These are phyloP conservation scores for Colletes latitarsis DNA, from an alignment of 1,140 invertebrate genomes.

Conservation along the genomic window DNA sequence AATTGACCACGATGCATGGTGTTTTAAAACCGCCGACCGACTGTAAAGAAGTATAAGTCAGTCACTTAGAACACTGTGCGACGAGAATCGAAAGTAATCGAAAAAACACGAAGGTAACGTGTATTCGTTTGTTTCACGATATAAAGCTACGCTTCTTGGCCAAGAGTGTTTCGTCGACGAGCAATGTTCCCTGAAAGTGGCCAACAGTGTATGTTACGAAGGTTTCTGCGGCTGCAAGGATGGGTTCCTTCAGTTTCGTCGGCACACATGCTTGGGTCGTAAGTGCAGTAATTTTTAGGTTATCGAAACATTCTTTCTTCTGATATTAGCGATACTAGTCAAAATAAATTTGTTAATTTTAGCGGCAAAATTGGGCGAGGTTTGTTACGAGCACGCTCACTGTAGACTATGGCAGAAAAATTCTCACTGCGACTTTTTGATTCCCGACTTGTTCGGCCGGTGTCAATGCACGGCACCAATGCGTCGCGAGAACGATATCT, in stretches of 20 bases:
- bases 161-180: conserved; percentile 87
- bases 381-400: conserved; percentile 95
- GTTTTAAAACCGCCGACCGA: too few species aligned
- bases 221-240: conserved; percentile 90
- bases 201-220: conserved; percentile 88
- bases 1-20: too few species aligned
- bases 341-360: conserved; percentile 63
- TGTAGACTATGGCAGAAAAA: conserved; percentile 91
- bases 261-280: conserved; percentile 94
- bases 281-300: conserved; percentile 78
- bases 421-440: conserved; percentile 93
- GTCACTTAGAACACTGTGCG: too few species aligned
- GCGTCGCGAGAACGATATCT: conserved; percentile 85
- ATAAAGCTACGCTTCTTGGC: conserved; percentile 87
- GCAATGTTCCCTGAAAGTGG: conserved; percentile 90
- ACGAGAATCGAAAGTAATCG: too few species aligned
- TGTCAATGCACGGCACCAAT: conserved; percentile 90
- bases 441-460: conserved; percentile 93
- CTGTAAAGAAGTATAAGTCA: too few species aligned
- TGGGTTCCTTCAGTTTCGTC: conserved; percentile 91
- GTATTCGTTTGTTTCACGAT: conserved; percentile 9
- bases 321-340: not conserved
- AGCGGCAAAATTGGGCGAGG: conserved; percentile 92
- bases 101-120: not conserved
- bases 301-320: too few species aligned